Evolutionary conservation across 2,113 vertebrate genomes (phyloP).

Genomic region (Pachypanchax playfairii): DNA sequence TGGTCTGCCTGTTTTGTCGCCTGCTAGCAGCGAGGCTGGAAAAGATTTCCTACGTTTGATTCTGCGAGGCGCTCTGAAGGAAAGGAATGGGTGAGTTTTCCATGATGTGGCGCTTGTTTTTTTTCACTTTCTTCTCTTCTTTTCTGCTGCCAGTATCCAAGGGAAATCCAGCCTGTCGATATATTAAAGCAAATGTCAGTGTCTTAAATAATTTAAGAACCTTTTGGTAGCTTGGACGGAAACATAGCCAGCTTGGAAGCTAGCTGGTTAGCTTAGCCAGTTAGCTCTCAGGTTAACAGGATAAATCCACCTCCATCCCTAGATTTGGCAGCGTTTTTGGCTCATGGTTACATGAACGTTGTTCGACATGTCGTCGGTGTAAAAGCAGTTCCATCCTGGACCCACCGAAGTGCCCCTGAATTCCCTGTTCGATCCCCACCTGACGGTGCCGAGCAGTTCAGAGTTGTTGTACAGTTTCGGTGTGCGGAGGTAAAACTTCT

Average conservation of each 20-base stretch:
- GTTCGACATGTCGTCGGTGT: not conserved
- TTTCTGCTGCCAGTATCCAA: not conserved
- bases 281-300: slow-evolving; percentile 41
- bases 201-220: not conserved
- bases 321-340: slow-evolving; percentile 22
- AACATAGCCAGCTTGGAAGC: slow-evolving; percentile 48
- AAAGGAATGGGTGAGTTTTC: slow-evolving; percentile 82
- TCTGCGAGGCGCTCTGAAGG: slow-evolving; percentile 54
- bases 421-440: not conserved
- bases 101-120: slow-evolving; percentile 55
- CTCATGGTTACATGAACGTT: slow-evolving; percentile 15
- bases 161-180: not conserved
- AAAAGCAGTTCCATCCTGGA: not conserved
- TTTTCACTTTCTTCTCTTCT: not conserved
- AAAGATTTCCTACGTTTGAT: slow-evolving; percentile 55
- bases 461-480: not conserved
- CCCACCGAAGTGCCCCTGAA: not conserved
- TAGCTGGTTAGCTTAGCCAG: slow-evolving; percentile 61
- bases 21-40: slow-evolving; percentile 59
- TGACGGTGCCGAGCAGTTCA: no score
- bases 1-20: slow-evolving; percentile 40
- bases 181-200: not conserved
- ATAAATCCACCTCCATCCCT: slow-evolving; percentile 53
- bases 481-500: slow-evolving; percentile 7
- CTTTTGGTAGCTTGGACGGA: not conserved